Base-by-base conservation (phyloP, 2,888 invertebrate genomes). In the Alitta virens region DNA sequence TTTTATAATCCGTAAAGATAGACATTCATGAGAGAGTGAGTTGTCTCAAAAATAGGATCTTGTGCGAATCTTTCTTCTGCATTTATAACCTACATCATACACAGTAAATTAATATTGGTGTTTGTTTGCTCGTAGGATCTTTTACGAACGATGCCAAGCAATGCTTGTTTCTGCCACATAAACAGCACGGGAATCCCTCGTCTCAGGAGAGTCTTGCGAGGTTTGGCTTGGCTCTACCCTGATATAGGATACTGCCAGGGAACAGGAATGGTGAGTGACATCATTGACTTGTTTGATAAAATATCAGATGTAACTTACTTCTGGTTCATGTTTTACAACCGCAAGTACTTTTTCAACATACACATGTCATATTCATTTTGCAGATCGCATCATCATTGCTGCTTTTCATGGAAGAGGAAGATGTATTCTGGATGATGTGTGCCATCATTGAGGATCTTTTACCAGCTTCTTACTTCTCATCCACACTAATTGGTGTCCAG, bases 371-470 rank as follows among this genome's bases (percentile, higher is more conserved):
- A n/a, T n/a, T n/a, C n/a, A n/a, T n/a, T n/a, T n/a, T n/a, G n/a
- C 70, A 84, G 78, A 96, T 99, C 79, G 95, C 92, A 27, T 95
- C 96, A 18, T 93, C 92, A 43, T 84, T 99, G 55, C 84, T 99
- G 64, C 85, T 99, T 7, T 87, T 99, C 64, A 88, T 98, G 85
- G 97, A 98, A 82, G 99, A 99, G 85, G 98, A 99, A 84, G 95
- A 96, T 84, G 91, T 94, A 46, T 99, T 99, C 85, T 99, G 99
- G 99, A 91, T 97, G 84, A 94, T 98, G 92, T 92, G 94, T 72
- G 91, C 96, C 2, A 92, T 99, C 73, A 94, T 99, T n/a, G 98
- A 99, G 86, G 97, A 99, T 83, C 86, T 98, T 16, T 84, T 99
- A 68, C 98, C 99, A 42, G 94, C 98, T 58, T 95, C 95, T 1